Evolutionary conservation across 2,113 vertebrate species (phyloP).

Genomic region (Blennius ocellaris): DNA sequence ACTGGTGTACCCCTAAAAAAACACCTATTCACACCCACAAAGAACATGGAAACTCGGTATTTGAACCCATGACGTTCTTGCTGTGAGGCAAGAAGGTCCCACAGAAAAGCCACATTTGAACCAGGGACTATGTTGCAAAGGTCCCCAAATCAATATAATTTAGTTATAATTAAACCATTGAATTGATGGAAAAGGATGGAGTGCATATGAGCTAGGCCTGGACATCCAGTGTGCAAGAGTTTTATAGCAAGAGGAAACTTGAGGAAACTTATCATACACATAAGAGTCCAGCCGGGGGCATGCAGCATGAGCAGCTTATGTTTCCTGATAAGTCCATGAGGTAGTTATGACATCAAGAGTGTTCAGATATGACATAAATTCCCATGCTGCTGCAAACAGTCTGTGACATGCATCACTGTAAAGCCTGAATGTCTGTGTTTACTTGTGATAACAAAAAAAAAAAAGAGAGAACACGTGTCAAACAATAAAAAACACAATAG

Average conservation of each 20-base stretch:
- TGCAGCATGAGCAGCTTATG: background rate
- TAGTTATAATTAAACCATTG: too few species aligned
- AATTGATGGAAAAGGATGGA: too few species aligned
- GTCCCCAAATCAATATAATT: too few species aligned
- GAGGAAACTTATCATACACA: slow-evolving; percentile 23
- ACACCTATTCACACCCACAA: too few species aligned
- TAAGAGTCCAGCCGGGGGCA: slow-evolving; percentile 1
- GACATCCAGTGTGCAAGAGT: slow-evolving; percentile 12
- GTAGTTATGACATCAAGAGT: background rate
- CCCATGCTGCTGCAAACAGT: background rate
- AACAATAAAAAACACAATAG: slow-evolving; percentile 2
- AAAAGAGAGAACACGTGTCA: slow-evolving; percentile 7
- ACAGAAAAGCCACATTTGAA: too few species aligned
- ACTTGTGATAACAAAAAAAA: slow-evolving; percentile 21
- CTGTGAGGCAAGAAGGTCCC: too few species aligned
- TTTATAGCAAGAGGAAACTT: slow-evolving; percentile 11
- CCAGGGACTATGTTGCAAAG: too few species aligned
- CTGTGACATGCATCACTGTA: background rate
- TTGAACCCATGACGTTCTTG: too few species aligned
- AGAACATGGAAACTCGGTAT: too few species aligned
- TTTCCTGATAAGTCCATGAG: slow-evolving; percentile 7
- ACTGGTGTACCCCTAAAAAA: too few species aligned
- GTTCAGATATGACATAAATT: background rate
- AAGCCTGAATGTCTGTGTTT: slow-evolving; percentile 30
- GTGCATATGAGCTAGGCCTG: background rate